Base-by-base conservation (phyloP, 2,113 vertebrate genomes). In the Melanotaenia duboulayi region DNA sequence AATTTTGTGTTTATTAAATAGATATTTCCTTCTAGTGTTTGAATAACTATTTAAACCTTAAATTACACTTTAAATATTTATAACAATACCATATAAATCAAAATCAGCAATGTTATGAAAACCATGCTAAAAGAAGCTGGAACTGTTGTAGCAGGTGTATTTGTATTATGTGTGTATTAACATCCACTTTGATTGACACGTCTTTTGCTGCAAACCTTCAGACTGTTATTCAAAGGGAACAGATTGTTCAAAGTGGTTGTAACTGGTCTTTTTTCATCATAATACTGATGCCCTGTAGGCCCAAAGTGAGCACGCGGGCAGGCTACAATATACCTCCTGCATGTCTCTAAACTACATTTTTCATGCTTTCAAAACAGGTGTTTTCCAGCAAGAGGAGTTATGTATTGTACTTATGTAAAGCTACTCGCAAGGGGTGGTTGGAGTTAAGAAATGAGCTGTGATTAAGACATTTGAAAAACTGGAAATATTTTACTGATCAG, bases 401-500 rank as follows among this genome's bases (percentile, higher is more conserved):
- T n/a, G 23, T 6, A 7, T 83, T 83, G 57, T 32, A n/a, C 4
- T n/a, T 24, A 61, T 28, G 48, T 50, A 1, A 50, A n/a, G 11
- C 3, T 35, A 14, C 19, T 57, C 11, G 7, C 1, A 32, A 16
- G 12, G 3, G 16, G 32, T 49, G 51, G 8, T 42, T 9, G 39
- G 32, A 25, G 61, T 16, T 16, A 64, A 39, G 37, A 35, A 59
- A 17, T 63, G 61, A 40, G 13, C 23, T 65, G 52, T 74, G 78
- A 81, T 70, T 88, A 76, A 76, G 3, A 28, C 0, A 55, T 49
- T 68, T 68, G 70, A 60, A 22, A 46, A 59, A 20, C 19, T 24
- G 37, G 25, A 63, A 64, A 54, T 69, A 17, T 46, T 62, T 14
- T 48, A 19, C 22, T 16, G 48, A 50, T 35, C 44, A 54, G 78